A percentile compares a stretch with the other conserved stretches of the same genome.
These are phyloP conservation scores for Rhizomys pruinosus DNA, from an alignment of 2,113 vertebrate species.

Conservation along the genomic window DNA sequence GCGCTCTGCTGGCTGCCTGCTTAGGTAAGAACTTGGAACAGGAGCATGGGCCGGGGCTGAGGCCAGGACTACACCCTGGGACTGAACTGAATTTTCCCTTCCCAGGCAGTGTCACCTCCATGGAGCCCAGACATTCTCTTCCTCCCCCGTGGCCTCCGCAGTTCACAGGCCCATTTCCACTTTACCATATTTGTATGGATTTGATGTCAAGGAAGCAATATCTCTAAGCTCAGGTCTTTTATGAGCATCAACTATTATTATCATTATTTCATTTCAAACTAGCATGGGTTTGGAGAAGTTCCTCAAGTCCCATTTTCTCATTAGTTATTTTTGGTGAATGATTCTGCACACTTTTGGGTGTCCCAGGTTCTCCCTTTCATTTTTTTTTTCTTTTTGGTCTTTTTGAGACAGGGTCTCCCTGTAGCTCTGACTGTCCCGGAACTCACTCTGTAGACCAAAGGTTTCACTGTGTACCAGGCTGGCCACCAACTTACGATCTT, in stretches of 20 bases:
- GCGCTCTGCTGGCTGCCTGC: background rate
- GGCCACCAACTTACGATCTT: background rate
- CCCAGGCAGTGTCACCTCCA: background rate
- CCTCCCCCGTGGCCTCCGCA: accelerated
- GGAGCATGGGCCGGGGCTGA: background rate
- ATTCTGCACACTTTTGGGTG: background rate
- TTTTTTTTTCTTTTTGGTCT: too few species aligned
- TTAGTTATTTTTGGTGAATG: background rate
- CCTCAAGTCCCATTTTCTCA: background rate
- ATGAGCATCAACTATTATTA: background rate
- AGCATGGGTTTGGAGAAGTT: background rate
- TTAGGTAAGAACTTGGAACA: background rate
- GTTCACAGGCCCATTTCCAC: too few species aligned
- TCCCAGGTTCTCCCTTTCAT: background rate
- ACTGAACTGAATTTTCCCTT: background rate
- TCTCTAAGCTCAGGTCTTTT: background rate
- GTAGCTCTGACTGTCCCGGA: too few species aligned
- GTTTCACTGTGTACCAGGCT: too few species aligned
- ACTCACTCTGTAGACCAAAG: too few species aligned
- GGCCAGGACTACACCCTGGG: background rate
- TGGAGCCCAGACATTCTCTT: background rate
- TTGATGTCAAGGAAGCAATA: background rate
- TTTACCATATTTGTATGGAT: background rate
- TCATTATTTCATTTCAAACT: background rate
- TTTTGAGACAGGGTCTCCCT: background rate